phyloP scores from a whole-genome alignment of 1,140 invertebrate genomes.

The Thaumatotibia leucotreta region DNA sequence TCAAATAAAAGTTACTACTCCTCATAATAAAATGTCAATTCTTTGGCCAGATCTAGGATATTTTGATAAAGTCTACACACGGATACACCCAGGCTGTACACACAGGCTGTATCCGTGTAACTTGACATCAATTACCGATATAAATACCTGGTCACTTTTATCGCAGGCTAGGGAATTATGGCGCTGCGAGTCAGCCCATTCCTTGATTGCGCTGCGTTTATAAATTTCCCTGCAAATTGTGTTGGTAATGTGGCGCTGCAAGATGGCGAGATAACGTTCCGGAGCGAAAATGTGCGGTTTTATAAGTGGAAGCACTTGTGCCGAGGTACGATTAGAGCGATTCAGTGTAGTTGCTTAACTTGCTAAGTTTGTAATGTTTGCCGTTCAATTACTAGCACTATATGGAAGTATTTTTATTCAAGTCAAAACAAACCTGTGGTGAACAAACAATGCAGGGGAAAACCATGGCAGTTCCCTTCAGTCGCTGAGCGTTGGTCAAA shows the following conservation, averaged over 20 bases:
- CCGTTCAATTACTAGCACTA: not conserved
- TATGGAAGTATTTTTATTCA: not conserved
- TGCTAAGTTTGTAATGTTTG: not conserved
- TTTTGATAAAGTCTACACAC: too few relatives aligned
- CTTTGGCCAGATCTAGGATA: too few relatives aligned
- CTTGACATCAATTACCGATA: not conserved
- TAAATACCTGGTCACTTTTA: not conserved
- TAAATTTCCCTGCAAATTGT: constrained; percentile 12
- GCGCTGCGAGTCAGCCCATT: not conserved
- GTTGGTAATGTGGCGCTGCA: constrained; percentile 7
- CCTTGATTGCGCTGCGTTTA: constrained; percentile 1
- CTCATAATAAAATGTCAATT: too few relatives aligned
- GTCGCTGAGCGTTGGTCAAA: too few relatives aligned
- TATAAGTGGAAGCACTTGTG: constrained; percentile 12
- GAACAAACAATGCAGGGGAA: too few relatives aligned
- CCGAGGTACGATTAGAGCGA: not conserved
- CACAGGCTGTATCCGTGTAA: not conserved
- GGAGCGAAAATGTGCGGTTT: constrained; percentile 6
- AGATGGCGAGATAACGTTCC: constrained; percentile 6
- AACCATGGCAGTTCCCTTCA: too few relatives aligned
- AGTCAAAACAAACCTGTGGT: too few relatives aligned
- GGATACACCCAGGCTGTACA: too few relatives aligned
- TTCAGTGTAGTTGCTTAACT: not conserved
- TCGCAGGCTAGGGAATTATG: not conserved
- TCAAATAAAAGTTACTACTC: too few relatives aligned